A percentile compares a stretch with the other conserved stretches of the same genome.
These are phyloP conservation scores for Ceyx melanurus DNA, from an alignment of 2,113 vertebrate genomes.

Conservation along the genomic window DNA sequence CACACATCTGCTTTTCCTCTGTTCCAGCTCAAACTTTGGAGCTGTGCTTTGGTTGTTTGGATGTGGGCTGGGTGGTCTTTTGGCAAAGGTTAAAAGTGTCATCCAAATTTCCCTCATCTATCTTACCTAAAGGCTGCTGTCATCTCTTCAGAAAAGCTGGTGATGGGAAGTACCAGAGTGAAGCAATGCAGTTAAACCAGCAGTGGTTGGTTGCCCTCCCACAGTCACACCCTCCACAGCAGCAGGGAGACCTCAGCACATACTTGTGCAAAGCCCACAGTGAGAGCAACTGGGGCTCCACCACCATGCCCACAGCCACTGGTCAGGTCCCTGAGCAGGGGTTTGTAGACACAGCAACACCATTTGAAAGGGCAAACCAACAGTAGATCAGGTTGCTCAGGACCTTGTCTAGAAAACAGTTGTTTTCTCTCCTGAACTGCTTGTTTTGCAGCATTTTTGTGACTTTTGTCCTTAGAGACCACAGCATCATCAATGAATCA, in stretches of 20 bases:
- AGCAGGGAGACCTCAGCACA: background rate
- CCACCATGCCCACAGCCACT: background rate
- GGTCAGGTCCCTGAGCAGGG: background rate
- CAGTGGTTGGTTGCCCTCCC: background rate
- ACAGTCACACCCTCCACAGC: accelerated
- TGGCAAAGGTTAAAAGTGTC: background rate
- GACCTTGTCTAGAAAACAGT: background rate
- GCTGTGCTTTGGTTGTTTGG: background rate
- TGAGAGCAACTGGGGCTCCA: accelerated
- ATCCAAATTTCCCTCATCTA: background rate
- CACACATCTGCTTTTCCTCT: background rate
- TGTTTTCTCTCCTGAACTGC: background rate
- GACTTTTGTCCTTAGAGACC: background rate
- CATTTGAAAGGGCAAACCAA: background rate
- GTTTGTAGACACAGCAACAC: accelerated
- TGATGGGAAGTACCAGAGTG: accelerated
- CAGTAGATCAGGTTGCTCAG: background rate
- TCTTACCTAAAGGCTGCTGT: background rate
- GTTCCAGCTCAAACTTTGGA: background rate
- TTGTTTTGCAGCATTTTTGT: background rate
- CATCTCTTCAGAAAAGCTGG: background rate
- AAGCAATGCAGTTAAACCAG: background rate
- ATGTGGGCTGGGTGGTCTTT: background rate
- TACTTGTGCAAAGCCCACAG: background rate
- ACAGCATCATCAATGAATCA: background rate